Conservation (phyloP, 2,797 vertebrate species). For the Channallabes apus region DNA sequence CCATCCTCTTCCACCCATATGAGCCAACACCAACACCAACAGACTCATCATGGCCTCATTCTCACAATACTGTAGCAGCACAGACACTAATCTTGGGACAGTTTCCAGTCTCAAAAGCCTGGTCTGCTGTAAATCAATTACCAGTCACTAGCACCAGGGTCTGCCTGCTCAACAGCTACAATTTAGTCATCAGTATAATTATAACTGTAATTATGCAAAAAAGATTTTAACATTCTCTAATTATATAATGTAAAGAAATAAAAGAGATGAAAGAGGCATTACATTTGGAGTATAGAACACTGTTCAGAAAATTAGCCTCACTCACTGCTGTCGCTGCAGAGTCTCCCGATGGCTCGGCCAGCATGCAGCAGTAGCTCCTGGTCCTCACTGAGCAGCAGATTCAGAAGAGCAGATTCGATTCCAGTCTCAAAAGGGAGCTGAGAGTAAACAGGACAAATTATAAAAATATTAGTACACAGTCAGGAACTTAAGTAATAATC, state of each 20-base stretch:
- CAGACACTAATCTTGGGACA: constrained; percentile 75
- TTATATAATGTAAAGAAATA: background rate
- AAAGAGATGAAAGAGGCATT: constrained; percentile 2
- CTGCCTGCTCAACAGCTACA: background rate
- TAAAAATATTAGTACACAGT: background rate
- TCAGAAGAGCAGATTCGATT: constrained; percentile 76
- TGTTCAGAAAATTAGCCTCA: constrained; percentile 34
- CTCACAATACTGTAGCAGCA: constrained; percentile 76
- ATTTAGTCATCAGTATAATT: background rate
- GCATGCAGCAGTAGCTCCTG: constrained; percentile 80
- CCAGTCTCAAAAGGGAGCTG: constrained; percentile 82
- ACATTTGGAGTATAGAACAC: background rate
- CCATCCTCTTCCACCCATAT: constrained; percentile 71
- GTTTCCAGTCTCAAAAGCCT: constrained; percentile 76
- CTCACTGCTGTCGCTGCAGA: constrained; percentile 82
- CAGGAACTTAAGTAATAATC: background rate
- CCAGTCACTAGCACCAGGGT: background rate
- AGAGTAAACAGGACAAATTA: background rate
- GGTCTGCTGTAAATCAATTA: constrained; percentile 72
- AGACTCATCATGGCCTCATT: constrained; percentile 78
- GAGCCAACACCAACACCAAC: constrained; percentile 80
- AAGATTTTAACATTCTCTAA: background rate
- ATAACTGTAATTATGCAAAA: no score
- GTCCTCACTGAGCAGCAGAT: constrained; percentile 77
- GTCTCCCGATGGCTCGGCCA: constrained; percentile 77